These are phyloP conservation scores for Heptranchias perlo DNA, from an alignment of 2,113 vertebrate genomes.

Conservation along the genomic window DNA sequence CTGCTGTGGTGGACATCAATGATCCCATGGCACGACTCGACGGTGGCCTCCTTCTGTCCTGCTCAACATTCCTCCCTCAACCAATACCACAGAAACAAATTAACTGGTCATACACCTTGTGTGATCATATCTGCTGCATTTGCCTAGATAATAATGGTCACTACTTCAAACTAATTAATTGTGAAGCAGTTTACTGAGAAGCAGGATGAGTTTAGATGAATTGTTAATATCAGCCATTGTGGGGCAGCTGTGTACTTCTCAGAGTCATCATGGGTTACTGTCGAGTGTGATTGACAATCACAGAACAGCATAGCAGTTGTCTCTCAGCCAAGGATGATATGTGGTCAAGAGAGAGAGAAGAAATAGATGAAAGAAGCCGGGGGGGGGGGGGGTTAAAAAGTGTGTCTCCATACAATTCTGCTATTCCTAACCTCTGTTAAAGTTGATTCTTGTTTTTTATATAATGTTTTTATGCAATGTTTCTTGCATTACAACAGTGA, in stretches of 20 bases:
- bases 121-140: neutral
- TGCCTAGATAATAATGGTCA: neutral
- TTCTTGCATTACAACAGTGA: neutral
- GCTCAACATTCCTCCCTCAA: no score
- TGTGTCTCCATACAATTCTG: neutral
- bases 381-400: neutral
- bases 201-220: neutral
- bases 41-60: no score
- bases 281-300: neutral
- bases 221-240: neutral
- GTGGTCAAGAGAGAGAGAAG: no score
- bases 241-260: neutral
- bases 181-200: neutral
- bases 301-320: neutral
- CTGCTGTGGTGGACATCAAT: neutral
- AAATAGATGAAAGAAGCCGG: no score
- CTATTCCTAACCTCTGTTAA: neutral
- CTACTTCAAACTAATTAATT: neutral
- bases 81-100: no score
- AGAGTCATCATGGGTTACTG: neutral
- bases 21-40: neutral
- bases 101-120: no score
- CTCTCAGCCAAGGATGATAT: neutral
- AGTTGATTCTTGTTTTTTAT: neutral
- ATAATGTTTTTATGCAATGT: neutral